A percentile compares a stretch with the other conserved stretches of the same genome.
Evolutionary conservation across 2,888 invertebrate genomes (phyloP).

Genomic region (Agonopterix arenella): DNA sequence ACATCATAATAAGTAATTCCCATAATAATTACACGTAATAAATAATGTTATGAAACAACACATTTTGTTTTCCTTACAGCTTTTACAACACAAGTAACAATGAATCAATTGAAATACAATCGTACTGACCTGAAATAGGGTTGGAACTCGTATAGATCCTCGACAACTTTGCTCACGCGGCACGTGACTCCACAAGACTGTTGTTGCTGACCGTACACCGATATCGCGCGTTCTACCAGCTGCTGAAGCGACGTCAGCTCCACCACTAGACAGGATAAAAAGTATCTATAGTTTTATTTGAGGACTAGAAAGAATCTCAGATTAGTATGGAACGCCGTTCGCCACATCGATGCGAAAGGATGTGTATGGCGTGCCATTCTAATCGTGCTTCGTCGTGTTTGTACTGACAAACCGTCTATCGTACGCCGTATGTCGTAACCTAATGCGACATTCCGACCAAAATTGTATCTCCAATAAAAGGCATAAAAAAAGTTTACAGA

Average conservation of each 20-base stretch:
- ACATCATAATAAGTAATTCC: too few species aligned
- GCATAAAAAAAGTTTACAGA: too few species aligned
- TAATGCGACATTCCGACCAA: too few species aligned
- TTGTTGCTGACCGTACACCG: conserved; percentile 53
- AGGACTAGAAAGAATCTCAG: too few species aligned
- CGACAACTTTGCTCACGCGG: conserved; percentile 61
- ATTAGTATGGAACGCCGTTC: too few species aligned
- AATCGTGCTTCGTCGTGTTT: too few species aligned
- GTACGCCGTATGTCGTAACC: too few species aligned
- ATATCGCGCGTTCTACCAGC: conserved; percentile 62
- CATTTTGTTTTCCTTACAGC: not conserved
- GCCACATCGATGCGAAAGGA: too few species aligned
- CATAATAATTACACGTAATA: not conserved
- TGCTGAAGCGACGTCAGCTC: conserved; percentile 64
- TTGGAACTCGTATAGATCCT: conserved; percentile 67
- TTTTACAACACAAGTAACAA: not conserved
- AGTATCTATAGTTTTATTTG: too few species aligned
- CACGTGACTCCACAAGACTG: conserved; percentile 65
- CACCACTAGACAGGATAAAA: conserved; percentile 30
- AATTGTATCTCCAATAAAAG: too few species aligned
- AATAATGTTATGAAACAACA: not conserved
- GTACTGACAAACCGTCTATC: too few species aligned
- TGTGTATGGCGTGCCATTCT: too few species aligned
- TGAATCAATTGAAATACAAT: conserved; percentile 3
- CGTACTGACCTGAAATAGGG: conserved; percentile 61